A percentile compares a stretch with the other conserved stretches of the same genome.
Evolutionary conservation across 2,888 invertebrate species (phyloP).

Genomic region (Tanytarsus gracilentus): DNA sequence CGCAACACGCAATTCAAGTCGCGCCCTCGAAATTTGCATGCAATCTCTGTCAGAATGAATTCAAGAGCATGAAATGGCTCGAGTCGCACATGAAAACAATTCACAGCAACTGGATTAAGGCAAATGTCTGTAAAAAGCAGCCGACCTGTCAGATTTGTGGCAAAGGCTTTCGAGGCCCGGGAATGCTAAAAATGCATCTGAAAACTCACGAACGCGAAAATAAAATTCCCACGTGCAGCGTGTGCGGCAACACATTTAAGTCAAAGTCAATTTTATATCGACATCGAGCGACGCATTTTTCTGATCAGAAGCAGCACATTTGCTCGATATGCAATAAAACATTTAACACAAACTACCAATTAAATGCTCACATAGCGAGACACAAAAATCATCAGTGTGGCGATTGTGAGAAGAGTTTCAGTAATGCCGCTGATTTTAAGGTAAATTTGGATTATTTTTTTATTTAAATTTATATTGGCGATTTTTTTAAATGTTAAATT

Average conservation of each 20-base stretch:
- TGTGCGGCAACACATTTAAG: conserved; percentile 51
- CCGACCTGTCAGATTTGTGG: conserved; percentile 53
- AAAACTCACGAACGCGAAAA: conserved; percentile 37
- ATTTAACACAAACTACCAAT: conserved; percentile 47
- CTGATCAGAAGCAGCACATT: conserved; percentile 46
- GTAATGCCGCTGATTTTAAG: conserved; percentile 48
- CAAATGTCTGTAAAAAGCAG: conserved; percentile 57
- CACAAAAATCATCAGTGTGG: conserved; percentile 42
- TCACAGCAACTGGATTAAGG: conserved; percentile 56
- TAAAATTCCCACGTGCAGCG: conserved; percentile 52
- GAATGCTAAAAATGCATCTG: conserved; percentile 59
- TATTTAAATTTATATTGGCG: not conserved
- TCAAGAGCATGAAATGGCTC: conserved; percentile 52
- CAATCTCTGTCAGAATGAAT: conserved; percentile 55
- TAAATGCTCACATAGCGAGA: conserved; percentile 47
- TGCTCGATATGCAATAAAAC: conserved; percentile 47
- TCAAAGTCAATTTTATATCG: conserved; percentile 53
- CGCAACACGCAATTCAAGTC: conserved; percentile 47
- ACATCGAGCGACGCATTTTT: conserved; percentile 53
- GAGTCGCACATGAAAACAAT: conserved; percentile 52
- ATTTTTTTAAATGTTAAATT: not conserved
- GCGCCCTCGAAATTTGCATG: conserved; percentile 52
- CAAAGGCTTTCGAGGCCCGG: conserved; percentile 55
- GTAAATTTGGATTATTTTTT: not conserved
- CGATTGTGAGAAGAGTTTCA: conserved; percentile 50